Evolutionary conservation across 2,888 invertebrate genomes (phyloP), one percentile per base, ranked within the genome.

Genomic region (Choreutis nemorana): DNA sequence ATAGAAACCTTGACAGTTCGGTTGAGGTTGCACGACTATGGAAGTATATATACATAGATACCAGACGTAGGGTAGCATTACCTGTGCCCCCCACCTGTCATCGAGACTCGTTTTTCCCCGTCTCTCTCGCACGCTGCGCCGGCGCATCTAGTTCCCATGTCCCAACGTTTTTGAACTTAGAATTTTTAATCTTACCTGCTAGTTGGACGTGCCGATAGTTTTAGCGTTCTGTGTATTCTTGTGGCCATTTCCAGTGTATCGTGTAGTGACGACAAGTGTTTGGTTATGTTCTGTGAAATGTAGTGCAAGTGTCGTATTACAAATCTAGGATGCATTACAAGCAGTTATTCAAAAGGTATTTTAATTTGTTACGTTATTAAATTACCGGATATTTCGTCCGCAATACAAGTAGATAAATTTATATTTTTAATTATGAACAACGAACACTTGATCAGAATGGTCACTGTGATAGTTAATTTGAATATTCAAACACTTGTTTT

Each of bases 281-380:
- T 44, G 45, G 42, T 35, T 39, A 46, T 55, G 49, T 34, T 40
- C 35, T 50, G 44, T 51, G 53, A 50, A 54, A 50, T 44, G 50
- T 54, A 54, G 48, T 43, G 37, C 43, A 46, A 42, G 44, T 35
- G 36, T 44, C 5, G 40, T 31, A 33, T 34, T 15, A 30, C 26
- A n/a, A 26, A 30, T 27, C 36, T 32, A 64, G 70, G 65, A 78
- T 78, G 78, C 77, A 78, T 60, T 78, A 75, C 43, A 78, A 78
- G 48, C 66, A 67, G 42, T 48, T 78, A 31, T 75, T 77, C 43
- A 72, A 67, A 52, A 75, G 78, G 78, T 77, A 67, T 26, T 12
- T 26, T 13, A 9, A 22, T 21, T 23, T 23, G 9, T 23, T 23
- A 12, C 23, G 11, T 6, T 12, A 2, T 10, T 23, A 21, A 21